phyloP scores from a whole-genome alignment of 2,888 invertebrate genomes.

The Cordilura impudica region DNA sequence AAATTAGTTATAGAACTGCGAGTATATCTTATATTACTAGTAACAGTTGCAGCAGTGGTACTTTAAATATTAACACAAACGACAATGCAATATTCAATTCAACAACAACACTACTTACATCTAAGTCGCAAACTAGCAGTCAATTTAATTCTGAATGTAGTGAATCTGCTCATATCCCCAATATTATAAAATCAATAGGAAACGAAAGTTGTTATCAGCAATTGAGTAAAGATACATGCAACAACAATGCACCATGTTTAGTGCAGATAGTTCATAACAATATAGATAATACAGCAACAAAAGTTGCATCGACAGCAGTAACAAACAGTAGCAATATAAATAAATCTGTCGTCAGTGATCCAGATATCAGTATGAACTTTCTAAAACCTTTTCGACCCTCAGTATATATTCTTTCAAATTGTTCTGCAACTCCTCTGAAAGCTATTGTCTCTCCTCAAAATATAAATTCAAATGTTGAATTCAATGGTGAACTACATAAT shows the following conservation, averaged over 20 bases:
- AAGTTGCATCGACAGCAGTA: background rate
- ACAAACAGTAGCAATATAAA: background rate
- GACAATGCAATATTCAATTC: conserved; percentile 8
- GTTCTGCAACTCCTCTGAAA: conserved; percentile 68
- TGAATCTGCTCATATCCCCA: conserved; percentile 1
- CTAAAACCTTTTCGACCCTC: conserved; percentile 75
- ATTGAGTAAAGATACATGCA: conserved; percentile 28
- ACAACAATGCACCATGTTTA: conserved; percentile 39
- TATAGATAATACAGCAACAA: conserved; percentile 19
- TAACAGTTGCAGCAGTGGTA: background rate
- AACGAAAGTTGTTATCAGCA: conserved; percentile 22
- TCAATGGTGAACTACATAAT: background rate
- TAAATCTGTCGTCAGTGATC: conserved; percentile 7
- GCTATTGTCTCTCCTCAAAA: conserved; percentile 27
- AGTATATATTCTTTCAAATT: conserved; percentile 76
- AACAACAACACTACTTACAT: conserved; percentile 4
- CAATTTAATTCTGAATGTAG: conserved; percentile 12
- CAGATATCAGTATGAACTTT: conserved; percentile 63
- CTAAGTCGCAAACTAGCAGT: conserved; percentile 14
- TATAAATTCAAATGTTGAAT: conserved; percentile 1
- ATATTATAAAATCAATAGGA: background rate
- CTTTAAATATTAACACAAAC: background rate
- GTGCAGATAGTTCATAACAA: conserved; percentile 26
- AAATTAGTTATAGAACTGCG: conserved; percentile 35
- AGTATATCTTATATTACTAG: conserved; percentile 23